Base-by-base conservation (phyloP, 1,140 invertebrate genomes). In the Lordiphosa collinella region DNA sequence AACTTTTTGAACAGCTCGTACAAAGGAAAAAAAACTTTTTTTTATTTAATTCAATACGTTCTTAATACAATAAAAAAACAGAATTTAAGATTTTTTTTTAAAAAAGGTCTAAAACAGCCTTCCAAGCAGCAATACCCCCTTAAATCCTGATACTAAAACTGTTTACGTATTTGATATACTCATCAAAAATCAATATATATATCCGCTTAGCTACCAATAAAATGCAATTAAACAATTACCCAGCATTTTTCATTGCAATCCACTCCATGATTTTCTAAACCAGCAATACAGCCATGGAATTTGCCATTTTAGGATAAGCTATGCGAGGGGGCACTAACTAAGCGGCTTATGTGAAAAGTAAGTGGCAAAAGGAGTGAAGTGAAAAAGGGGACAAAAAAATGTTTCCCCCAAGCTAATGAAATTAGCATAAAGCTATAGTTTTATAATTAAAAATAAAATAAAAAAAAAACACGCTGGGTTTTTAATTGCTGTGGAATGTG, bases 401-500 rank as follows among this genome's bases (percentile, higher is more conserved):
- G 25, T 8, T n/a, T n/a, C 25, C 25, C 25, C 25, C 8, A 29
- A 29, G 25, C 25, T 29, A 29, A 29, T 29, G 25, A 64, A 62
- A 80, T 73, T 71, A 63, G 64, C 54, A 74, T 64, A 70, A 38
- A 43, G 58, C 62, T 75, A 69, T 75, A 54, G 71, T 59, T 75
- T 69, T 69, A 55, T 65, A 75, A 75, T 75, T 75, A 69, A 75
- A 75, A 75, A 75, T 75, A 69, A 75, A 75, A 75, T 75, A 69
- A 62, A 69, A 75, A 65, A 59, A 52, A 40, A 53, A 52, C 54
- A 69, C 43, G 49, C 54, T 41, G 14, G 32, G 31, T 37, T 64
- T 75, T 75, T 76, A 76, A 71, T 76, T 76, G 72, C 66, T 48
- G 35, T 22, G 37, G 22, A 76, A 76, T 70, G 66, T 76, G 66